Conservation (phyloP, 1,140 invertebrate species). For the Acromyrmex echinatior region DNA sequence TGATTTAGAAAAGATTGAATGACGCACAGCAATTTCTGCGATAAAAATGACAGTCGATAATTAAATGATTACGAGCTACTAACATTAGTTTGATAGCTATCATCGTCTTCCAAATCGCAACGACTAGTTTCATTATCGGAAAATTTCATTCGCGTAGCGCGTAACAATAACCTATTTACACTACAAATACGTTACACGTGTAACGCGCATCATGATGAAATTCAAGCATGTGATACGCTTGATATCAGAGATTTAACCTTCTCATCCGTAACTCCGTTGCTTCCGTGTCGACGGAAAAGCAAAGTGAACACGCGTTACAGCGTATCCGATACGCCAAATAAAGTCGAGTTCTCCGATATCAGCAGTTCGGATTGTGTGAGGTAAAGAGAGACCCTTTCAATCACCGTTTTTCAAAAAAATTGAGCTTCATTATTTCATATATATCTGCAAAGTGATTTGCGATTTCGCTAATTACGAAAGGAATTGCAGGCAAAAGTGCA, state of each 20-base stretch:
- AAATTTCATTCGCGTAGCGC: not conserved
- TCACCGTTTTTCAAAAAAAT: not conserved
- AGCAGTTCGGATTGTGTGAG: not conserved
- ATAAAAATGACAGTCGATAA: not conserved
- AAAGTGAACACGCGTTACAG: not conserved
- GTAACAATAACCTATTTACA: conserved; percentile 41
- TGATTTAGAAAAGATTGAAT: not conserved
- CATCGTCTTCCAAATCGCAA: not conserved
- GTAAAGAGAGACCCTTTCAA: not conserved
- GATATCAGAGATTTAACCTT: conserved; percentile 58
- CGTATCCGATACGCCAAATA: conserved; percentile 11
- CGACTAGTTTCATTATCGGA: not conserved
- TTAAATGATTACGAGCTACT: not conserved
- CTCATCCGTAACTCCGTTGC: conserved; percentile 55
- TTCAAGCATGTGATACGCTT: conserved; percentile 43
- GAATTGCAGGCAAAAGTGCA: not conserved
- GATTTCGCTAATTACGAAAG: conserved; percentile 38
- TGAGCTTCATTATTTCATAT: not conserved
- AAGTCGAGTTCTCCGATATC: conserved; percentile 15
- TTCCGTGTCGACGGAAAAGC: not conserved
- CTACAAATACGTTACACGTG: conserved; percentile 35
- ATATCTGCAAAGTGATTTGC: not conserved
- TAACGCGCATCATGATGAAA: conserved; percentile 37
- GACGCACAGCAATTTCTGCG: not conserved
- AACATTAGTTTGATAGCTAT: not conserved